These are phyloP conservation scores for Laothoe populi DNA, from an alignment of 2,888 invertebrate genomes.

Conservation along the genomic window DNA sequence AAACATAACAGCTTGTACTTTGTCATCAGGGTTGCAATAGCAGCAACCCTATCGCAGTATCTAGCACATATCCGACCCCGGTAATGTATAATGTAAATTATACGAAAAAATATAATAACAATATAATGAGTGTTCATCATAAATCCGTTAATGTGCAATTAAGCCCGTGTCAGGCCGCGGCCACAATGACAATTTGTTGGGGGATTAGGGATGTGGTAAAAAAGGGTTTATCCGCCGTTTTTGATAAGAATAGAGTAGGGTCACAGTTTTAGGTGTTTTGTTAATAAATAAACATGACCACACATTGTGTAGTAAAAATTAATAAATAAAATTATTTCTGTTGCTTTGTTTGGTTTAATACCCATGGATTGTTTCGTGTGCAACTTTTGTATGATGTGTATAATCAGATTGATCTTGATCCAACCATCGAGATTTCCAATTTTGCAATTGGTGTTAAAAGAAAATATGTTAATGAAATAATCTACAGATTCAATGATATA, in stretches of 20 bases:
- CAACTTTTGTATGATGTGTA: too few relatives aligned
- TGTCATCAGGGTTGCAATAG: too few relatives aligned
- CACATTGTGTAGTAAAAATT: not conserved
- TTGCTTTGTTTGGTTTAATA: too few relatives aligned
- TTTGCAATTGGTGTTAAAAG: too few relatives aligned
- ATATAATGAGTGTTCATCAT: constrained; percentile 40
- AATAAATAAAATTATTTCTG: too few relatives aligned
- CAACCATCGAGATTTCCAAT: too few relatives aligned
- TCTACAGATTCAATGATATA: too few relatives aligned
- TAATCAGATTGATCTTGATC: too few relatives aligned
- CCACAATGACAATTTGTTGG: constrained; percentile 58
- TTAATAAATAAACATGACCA: not conserved
- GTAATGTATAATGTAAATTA: not conserved
- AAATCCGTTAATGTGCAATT: constrained; percentile 60
- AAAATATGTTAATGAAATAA: too few relatives aligned
- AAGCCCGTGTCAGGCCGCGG: constrained; percentile 47
- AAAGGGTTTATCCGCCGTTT: constrained; percentile 11
- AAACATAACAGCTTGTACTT: too few relatives aligned
- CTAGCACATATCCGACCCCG: too few relatives aligned
- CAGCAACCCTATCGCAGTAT: too few relatives aligned
- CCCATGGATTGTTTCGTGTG: not conserved
- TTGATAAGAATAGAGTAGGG: not conserved
- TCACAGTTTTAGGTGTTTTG: not conserved
- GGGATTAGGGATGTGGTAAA: constrained; percentile 22
- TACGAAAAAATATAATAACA: constrained; percentile 25